Percentiles rank a stretch among this genome's conserved stretches.
Evolutionary conservation across 2,888 invertebrate species (phyloP).

Genomic region (Apodemia mormo): DNA sequence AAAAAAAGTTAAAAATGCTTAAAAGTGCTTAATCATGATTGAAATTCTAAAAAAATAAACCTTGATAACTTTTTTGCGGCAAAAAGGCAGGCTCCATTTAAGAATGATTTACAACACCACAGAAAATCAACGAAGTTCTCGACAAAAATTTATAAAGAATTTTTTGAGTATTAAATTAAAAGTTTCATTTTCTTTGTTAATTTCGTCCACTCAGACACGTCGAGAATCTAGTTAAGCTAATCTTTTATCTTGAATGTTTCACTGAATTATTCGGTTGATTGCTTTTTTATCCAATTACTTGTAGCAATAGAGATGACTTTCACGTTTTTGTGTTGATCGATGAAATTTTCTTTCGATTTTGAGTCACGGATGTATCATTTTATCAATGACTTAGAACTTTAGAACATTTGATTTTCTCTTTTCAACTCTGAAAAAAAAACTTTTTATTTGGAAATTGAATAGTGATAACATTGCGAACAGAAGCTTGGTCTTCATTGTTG

Average conservation of each 20-base stretch:
- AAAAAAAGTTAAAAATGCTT: background rate
- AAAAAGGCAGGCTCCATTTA: constrained; percentile 2
- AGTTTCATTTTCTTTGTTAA: constrained; percentile 16
- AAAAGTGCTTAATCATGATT: background rate
- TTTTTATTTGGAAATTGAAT: too few species aligned
- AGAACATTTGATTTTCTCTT: too few species aligned
- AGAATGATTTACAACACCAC: background rate
- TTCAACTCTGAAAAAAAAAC: too few species aligned
- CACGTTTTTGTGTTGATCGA: background rate
- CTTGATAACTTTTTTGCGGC: background rate
- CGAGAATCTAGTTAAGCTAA: constrained; percentile 16
- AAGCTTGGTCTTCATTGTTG: too few species aligned
- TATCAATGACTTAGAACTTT: background rate
- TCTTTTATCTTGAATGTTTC: constrained; percentile 15
- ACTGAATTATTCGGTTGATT: constrained; percentile 15
- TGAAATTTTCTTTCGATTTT: background rate
- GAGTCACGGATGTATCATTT: background rate
- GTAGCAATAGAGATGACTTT: background rate
- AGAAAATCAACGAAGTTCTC: constrained; percentile 11
- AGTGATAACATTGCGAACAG: too few species aligned
- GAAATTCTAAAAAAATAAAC: background rate
- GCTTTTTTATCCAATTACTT: constrained; percentile 15
- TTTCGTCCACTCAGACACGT: constrained; percentile 15
- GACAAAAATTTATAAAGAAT: constrained; percentile 1
- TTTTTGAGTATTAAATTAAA: constrained; percentile 10